Percentiles rank a stretch among this genome's conserved stretches.
Conservation (phyloP, 2,113 vertebrate species). For the Centrocercus urophasianus region DNA sequence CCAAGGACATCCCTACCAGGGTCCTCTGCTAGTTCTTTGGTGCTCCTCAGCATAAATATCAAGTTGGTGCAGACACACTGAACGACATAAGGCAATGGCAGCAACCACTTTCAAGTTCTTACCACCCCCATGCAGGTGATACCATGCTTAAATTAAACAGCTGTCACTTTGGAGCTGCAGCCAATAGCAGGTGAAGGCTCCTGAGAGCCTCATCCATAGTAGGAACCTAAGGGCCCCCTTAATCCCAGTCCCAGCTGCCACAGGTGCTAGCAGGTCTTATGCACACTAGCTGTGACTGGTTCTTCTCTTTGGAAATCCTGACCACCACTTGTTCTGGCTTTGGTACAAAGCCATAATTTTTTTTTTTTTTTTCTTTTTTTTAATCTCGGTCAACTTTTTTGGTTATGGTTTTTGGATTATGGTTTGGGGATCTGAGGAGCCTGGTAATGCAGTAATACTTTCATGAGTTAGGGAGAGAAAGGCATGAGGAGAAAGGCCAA, state of each 20-base stretch:
- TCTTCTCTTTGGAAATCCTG: not conserved
- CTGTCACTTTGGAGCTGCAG: not conserved
- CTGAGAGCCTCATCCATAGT: not conserved
- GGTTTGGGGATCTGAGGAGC: not conserved
- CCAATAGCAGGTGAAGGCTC: not conserved
- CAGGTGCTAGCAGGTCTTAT: not conserved
- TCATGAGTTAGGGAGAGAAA: accelerated
- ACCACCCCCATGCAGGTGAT: not conserved
- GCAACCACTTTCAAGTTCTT: not conserved
- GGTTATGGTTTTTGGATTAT: not conserved
- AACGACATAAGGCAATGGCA: not conserved
- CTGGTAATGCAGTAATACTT: accelerated
- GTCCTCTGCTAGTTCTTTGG: not conserved
- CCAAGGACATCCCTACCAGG: not conserved
- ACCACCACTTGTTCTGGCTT: not conserved
- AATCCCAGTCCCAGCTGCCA: not conserved
- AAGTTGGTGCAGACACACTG: not conserved
- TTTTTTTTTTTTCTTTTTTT: accelerated
- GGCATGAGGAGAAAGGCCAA: not conserved
- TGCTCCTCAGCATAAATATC: not conserved
- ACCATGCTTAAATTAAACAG: not conserved
- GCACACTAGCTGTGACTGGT: not conserved
- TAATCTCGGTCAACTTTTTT: not conserved
- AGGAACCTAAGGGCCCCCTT: not conserved
- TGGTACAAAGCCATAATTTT: not conserved